These are phyloP conservation scores for Nomada flava DNA, from an alignment of 2,888 invertebrate species.

Conservation along the genomic window DNA sequence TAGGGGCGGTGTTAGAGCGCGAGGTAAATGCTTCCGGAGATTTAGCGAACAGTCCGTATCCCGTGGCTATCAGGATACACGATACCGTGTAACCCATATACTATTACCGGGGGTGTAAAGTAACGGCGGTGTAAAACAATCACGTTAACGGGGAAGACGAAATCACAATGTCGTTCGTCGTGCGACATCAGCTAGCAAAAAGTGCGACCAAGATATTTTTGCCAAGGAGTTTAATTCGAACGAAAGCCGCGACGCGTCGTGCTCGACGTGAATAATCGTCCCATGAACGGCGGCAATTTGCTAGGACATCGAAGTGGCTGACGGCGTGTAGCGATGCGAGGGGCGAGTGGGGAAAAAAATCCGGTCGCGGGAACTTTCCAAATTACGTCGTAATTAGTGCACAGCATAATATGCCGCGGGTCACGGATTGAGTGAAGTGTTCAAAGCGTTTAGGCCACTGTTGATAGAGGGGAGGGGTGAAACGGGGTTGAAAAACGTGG, in stretches of 20 bases:
- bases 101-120: no score
- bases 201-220: slow-evolving; percentile 14
- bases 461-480: background rate
- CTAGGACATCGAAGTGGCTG: slow-evolving; percentile 41
- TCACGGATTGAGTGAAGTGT: slow-evolving; percentile 46
- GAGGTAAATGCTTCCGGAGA: no score
- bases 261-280: slow-evolving; percentile 13
- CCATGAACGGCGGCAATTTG: slow-evolving; percentile 30
- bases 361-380: slow-evolving; percentile 25
- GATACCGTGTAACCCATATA: no score
- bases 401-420: slow-evolving; percentile 41
- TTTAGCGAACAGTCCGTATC: no score
- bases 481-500: slow-evolving; percentile 8
- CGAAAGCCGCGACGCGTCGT: slow-evolving; percentile 25
- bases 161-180: background rate
- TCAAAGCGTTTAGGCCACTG: slow-evolving; percentile 37
- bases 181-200: slow-evolving; percentile 14
- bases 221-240: slow-evolving; percentile 45
- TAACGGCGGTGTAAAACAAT: slow-evolving; percentile 21
- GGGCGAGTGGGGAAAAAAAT: background rate
- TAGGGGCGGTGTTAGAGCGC: background rate
- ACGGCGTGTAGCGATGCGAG: slow-evolving; percentile 6
- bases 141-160: slow-evolving; percentile 11
- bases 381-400: slow-evolving; percentile 55
- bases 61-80: no score